Evolutionary conservation across 2,797 vertebrate species (phyloP).

Genomic region (Zenarchopterus dispar): DNA sequence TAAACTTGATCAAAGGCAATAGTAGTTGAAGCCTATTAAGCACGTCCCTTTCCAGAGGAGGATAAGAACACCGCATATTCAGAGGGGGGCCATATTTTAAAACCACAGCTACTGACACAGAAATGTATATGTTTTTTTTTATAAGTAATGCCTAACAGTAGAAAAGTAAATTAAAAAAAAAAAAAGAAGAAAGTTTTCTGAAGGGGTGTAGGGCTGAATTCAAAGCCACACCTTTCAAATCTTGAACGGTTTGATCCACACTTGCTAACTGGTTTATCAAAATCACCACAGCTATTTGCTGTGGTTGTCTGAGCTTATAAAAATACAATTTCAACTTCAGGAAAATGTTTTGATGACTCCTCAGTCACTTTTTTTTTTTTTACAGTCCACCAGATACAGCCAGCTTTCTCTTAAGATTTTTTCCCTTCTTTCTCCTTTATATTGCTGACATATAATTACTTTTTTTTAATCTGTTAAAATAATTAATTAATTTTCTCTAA

Average conservation of each 20-base stretch:
- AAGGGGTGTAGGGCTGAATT: conserved; percentile 58
- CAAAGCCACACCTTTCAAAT: conserved; percentile 79
- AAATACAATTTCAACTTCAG: conserved; percentile 77
- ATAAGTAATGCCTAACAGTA: conserved; percentile 59
- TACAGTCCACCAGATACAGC: conserved; percentile 54
- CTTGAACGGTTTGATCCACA: conserved; percentile 70
- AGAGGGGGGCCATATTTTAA: conserved; percentile 64
- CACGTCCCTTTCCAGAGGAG: conserved; percentile 74
- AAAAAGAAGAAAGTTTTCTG: conserved; percentile 66
- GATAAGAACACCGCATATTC: conserved; percentile 70
- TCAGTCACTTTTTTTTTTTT: conserved; percentile 63
- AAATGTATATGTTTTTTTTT: conserved; percentile 43
- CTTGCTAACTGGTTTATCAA: conserved; percentile 81
- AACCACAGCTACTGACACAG: conserved; percentile 58
- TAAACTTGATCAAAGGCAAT: conserved; percentile 86
- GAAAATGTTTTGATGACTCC: conserved; percentile 74
- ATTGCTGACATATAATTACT: conserved; percentile 55
- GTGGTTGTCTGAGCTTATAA: conserved; percentile 77
- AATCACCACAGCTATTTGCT: conserved; percentile 78
- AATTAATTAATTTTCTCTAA: conserved; percentile 19
- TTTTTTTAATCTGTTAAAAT: conserved; percentile 9
- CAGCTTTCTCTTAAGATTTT: conserved; percentile 55
- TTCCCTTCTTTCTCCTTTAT: conserved; percentile 42
- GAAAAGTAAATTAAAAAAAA: conserved; percentile 39
- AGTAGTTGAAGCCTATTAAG: conserved; percentile 85